Percentiles rank a stretch among this genome's conserved stretches.
phyloP scores from a whole-genome alignment of 2,888 invertebrate genomes.

The Andrena bicolor region DNA sequence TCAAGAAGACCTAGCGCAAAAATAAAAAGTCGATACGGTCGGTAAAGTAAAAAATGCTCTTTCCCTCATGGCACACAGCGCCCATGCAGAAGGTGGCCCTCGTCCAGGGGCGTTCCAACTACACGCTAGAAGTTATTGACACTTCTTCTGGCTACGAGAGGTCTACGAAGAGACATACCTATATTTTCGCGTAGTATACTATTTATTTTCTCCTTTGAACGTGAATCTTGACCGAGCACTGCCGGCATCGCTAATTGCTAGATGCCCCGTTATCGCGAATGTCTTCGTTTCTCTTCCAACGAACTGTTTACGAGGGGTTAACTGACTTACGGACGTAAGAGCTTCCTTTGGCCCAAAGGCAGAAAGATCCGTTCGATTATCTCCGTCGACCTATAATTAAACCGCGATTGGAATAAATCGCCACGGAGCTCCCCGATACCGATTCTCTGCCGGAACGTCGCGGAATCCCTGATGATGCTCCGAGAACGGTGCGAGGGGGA shows the following conservation, averaged over 20 bases:
- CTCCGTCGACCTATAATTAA: slow-evolving; percentile 54
- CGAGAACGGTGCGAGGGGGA: not conserved
- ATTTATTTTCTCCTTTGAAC: no score
- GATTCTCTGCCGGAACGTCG: slow-evolving; percentile 15
- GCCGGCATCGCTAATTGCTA: no score
- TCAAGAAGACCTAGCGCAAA: no score
- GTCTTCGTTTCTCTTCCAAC: not conserved
- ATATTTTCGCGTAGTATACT: no score
- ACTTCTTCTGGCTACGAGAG: not conserved
- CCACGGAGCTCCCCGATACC: not conserved
- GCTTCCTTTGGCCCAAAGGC: slow-evolving; percentile 40
- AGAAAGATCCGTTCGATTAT: slow-evolving; percentile 39
- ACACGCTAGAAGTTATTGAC: not conserved
- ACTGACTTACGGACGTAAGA: not conserved
- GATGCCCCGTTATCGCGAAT: not conserved
- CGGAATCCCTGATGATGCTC: slow-evolving; percentile 13
- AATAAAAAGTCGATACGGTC: no score
- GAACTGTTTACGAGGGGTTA: not conserved
- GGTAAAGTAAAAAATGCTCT: no score
- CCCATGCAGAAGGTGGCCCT: no score
- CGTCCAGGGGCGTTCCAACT: no score
- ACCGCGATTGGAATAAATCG: slow-evolving; percentile 38
- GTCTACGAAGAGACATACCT: no score
- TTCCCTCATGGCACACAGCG: no score
- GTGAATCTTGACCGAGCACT: not conserved